Evolutionary conservation across 2,797 vertebrate genomes (phyloP).

Genomic region (Etheostoma nigrum): DNA sequence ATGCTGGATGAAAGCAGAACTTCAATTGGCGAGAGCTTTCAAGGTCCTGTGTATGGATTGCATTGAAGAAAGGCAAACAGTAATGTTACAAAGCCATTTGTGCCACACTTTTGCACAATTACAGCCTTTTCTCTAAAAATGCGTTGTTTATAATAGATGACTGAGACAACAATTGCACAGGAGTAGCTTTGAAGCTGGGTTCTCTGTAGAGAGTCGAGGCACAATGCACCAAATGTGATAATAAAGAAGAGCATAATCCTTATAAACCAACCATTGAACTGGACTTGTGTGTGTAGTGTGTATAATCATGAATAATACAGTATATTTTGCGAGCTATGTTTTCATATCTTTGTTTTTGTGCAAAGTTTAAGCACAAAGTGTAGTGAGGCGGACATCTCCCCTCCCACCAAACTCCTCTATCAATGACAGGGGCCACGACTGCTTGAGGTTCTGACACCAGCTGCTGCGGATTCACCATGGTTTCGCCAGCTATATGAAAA

Average conservation of each 20-base stretch:
- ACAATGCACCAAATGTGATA: slow-evolving; percentile 71
- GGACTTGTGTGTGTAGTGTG: slow-evolving; percentile 51
- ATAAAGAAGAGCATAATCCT: slow-evolving; percentile 78
- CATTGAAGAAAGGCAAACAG: slow-evolving; percentile 81
- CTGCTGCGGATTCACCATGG: slow-evolving; percentile 61
- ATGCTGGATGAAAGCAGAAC: slow-evolving; percentile 84
- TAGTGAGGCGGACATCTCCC: slow-evolving; percentile 43
- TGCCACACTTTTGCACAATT: slow-evolving; percentile 84
- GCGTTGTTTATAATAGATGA: slow-evolving; percentile 84
- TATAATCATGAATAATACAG: slow-evolving; percentile 54
- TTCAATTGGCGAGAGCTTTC: slow-evolving; percentile 84
- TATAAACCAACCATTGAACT: slow-evolving; percentile 75
- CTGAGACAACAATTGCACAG: slow-evolving; percentile 80
- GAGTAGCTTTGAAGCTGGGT: slow-evolving; percentile 80
- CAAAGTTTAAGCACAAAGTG: slow-evolving; percentile 41
- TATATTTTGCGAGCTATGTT: slow-evolving; percentile 45
- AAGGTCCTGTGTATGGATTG: slow-evolving; percentile 70
- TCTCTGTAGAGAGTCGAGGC: slow-evolving; percentile 61
- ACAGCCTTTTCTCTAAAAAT: slow-evolving; percentile 81
- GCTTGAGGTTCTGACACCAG: slow-evolving; percentile 62
- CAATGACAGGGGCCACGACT: slow-evolving; percentile 51
- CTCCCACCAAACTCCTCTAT: slow-evolving; percentile 55
- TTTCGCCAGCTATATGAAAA: slow-evolving; percentile 55
- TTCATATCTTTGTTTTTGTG: slow-evolving; percentile 50
- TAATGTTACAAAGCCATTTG: slow-evolving; percentile 84